Evolutionary conservation across 2,797 vertebrate species (phyloP).

Genomic region (Gymnocypris eckloni): DNA sequence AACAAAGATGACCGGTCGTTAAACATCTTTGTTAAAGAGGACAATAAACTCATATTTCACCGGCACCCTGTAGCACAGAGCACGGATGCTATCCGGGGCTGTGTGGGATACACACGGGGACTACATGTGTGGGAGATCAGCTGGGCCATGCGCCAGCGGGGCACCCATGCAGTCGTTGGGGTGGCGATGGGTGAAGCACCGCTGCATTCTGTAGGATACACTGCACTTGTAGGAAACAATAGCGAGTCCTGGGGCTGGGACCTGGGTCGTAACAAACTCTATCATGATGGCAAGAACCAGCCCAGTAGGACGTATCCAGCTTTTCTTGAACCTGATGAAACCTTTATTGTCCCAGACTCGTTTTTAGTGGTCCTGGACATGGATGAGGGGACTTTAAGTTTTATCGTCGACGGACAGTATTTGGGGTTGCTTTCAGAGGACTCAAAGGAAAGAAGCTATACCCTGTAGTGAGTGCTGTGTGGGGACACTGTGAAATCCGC

Average conservation of each 20-base stretch:
- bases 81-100: slow-evolving; percentile 93
- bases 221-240: slow-evolving; percentile 93
- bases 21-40: slow-evolving; percentile 98
- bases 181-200: slow-evolving; percentile 92
- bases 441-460: slow-evolving; percentile 97
- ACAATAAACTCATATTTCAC: slow-evolving; percentile 96
- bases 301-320: slow-evolving; percentile 93
- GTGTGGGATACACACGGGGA: slow-evolving; percentile 93
- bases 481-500: slow-evolving; percentile 99
- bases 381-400: slow-evolving; percentile 97
- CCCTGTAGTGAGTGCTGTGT: slow-evolving; percentile 96
- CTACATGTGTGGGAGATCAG: slow-evolving; percentile 99
- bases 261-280: slow-evolving; percentile 95
- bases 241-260: slow-evolving; percentile 99
- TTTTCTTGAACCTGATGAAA: slow-evolving; percentile 93
- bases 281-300: slow-evolving; percentile 95
- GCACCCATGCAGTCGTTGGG: slow-evolving; percentile 94
- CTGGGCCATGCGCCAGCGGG: slow-evolving; percentile 96
- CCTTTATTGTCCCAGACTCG: slow-evolving; percentile 96
- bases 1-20: slow-evolving; percentile 96
- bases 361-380: slow-evolving; percentile 98
- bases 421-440: slow-evolving; percentile 95
- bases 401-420: slow-evolving; percentile 97
- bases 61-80: slow-evolving; percentile 98
- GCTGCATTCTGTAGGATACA: slow-evolving; percentile 95